These are phyloP conservation scores for Diadromus collaris DNA, from an alignment of 2,888 invertebrate species.

Conservation along the genomic window DNA sequence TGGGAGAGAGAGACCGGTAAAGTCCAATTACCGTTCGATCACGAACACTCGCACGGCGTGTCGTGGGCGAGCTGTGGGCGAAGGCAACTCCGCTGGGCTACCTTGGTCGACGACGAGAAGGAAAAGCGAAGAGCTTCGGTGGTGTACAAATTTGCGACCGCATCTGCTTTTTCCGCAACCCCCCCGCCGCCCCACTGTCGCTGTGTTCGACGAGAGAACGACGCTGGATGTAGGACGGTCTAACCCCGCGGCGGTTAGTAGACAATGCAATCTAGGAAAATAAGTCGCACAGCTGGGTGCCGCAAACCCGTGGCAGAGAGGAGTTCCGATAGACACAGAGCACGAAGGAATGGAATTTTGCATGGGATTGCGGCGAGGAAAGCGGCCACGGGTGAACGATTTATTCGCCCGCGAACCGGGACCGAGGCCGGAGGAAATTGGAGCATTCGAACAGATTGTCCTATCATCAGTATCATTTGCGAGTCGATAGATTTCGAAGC, in stretches of 20 bases:
- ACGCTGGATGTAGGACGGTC: not conserved
- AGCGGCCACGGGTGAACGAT: not conserved
- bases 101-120: conserved; percentile 15
- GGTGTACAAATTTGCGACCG: conserved; percentile 32
- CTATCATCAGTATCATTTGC: conserved; percentile 4
- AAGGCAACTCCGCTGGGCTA: conserved; percentile 22
- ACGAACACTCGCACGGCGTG: conserved; percentile 44
- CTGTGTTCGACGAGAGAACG: conserved; percentile 2
- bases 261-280: conserved; percentile 54
- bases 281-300: conserved; percentile 53
- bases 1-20: conserved; percentile 41
- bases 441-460: conserved; percentile 12
- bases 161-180: conserved; percentile 45
- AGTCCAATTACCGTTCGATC: conserved; percentile 56
- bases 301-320: conserved; percentile 27
- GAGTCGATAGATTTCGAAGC: not conserved
- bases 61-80: conserved; percentile 14
- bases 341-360: conserved; percentile 18
- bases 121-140: conserved; percentile 13
- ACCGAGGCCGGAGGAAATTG: conserved; percentile 1
- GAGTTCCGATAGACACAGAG: conserved; percentile 6
- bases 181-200: not conserved
- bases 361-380: not conserved
- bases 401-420: conserved; percentile 2
- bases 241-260: conserved; percentile 39